Evolutionary conservation across 2,113 vertebrate species (phyloP), one percentile per base, ranked within the genome.

Genomic region (Epinephelus cyanopodus): DNA sequence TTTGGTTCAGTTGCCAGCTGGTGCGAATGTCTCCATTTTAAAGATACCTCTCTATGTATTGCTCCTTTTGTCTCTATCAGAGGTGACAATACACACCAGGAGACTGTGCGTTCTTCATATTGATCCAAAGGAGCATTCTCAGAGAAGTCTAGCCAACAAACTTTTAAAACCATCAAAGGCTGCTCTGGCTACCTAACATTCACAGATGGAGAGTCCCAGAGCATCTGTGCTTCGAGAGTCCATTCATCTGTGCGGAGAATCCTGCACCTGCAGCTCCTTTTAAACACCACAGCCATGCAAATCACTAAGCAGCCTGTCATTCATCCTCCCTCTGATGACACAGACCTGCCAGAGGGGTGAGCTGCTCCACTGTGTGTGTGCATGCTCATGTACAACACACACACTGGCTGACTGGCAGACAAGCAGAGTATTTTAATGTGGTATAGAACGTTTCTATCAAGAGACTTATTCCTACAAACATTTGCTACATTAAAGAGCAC

Each of bases 261-360:
- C 81, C 87, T 90, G 85, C 91, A 92, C 90, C 84, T 91, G 90
- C 87, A 90, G 70, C 87, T 82, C 79, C 87, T 90, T 94, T 93
- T 93, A 93, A 92, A 90, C 75, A 83, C 83, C 29, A 14, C 63
- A 81, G 87, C 70, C 83, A 93, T 94, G 93, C 94, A 94, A 94
- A 94, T 94, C 82, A 84, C 81, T 58, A 58, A 78, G 29, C 61
- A 58, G 74, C 57, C 79, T 76, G 79, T 90, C 94, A 92, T 15
- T 93, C 92, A 91, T 85, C 86, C 86, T 79, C 81, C 82, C 77
- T 86, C 83, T 83, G 77, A 88, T 82, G 77, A 88, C 87, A 89
- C 67, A 84, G 81, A 83, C 19, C 79, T 89, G 86, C 89, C 89
- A 77, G 86, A 90, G 87, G 89, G 84, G 45, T 74, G 79, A 79